Evolutionary conservation across 2,888 invertebrate genomes (phyloP), one percentile per base, ranked within the genome.

Genomic region (Drosophila sordidapex): DNA sequence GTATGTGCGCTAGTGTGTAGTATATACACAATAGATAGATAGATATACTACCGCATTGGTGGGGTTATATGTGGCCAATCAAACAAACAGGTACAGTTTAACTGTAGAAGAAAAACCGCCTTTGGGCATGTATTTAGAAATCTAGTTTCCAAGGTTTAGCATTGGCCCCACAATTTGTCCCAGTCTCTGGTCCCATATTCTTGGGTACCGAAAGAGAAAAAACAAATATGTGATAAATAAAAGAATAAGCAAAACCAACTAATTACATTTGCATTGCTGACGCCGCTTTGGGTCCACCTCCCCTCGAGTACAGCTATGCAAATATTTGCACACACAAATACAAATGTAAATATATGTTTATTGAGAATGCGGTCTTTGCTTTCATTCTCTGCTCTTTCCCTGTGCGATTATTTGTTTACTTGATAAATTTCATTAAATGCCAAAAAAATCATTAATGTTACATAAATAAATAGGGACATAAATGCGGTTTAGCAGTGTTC

Each of bases 21-120:
- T 58, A 65, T 52, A 60, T 54, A 54, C 43, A 61, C 48, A 74
- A 57, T 57, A 73, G 74, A 33, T 35, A 15, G 25, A 33, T 36
- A 15, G 11, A 58, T 60, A 58, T 63, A 58, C 48, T 27, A 64
- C 59, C 46, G 25, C 54, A 64, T 53, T 36, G 40, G 61, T 70
- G 48, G 63, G 52, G 60, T 63, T 57, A 69, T 53, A 65, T 57
- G 57, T 15, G 71, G 25, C 60, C 43, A 43, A 43, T 21, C 43
- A 70, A 59, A 71, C 62, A 62, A 59, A 73, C 40, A 38, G 57
- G 75, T 79, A 79, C 69, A 79, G 76, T 76, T 68, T 36, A 29
- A 13, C 64, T 53, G 25, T 59, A 43, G 7, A 60, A 40, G 38
- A 66, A 61, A 65, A 49, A 18, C 63, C 51, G 58, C 18, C 27